Conservation (phyloP, 64 coral and sea anemone species). For the Montipora capricornis region DNA sequence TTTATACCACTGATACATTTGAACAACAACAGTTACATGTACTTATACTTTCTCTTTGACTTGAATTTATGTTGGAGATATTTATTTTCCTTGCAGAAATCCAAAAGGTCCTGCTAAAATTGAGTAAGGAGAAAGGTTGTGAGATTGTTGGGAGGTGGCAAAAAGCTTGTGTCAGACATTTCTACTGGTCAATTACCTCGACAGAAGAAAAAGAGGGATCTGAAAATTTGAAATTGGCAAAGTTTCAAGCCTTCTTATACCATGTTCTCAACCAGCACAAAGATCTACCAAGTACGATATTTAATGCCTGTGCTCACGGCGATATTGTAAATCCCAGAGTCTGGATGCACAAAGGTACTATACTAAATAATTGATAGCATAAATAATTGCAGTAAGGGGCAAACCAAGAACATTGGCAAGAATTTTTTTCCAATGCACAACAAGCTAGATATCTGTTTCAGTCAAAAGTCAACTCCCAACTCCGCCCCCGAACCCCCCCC, state of each 20-base stretch:
- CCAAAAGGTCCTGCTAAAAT: constrained; percentile 52
- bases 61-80: too few species aligned
- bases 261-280: constrained; percentile 34
- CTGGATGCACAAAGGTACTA: constrained; percentile 47
- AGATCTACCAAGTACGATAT: constrained; percentile 60
- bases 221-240: constrained; percentile 45
- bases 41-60: too few species aligned
- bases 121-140: constrained; percentile 63
- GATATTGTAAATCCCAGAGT: not conserved
- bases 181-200: constrained; percentile 70
- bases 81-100: too few species aligned
- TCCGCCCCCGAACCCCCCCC: too few species aligned
- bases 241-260: constrained; percentile 54
- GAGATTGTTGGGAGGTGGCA: constrained; percentile 58
- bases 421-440: too few species aligned
- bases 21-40: too few species aligned
- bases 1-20: too few species aligned
- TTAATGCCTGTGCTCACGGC: too few species aligned
- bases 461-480: too few species aligned
- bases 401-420: too few species aligned
- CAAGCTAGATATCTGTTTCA: too few species aligned
- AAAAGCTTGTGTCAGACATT: constrained; percentile 70
- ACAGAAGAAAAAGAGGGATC: not conserved
- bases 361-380: not conserved
- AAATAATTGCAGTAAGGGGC: too few species aligned